Evolutionary conservation across 1,140 invertebrate genomes (phyloP), one percentile per base, ranked within the genome.

Genomic region (Ceratina japonica): DNA sequence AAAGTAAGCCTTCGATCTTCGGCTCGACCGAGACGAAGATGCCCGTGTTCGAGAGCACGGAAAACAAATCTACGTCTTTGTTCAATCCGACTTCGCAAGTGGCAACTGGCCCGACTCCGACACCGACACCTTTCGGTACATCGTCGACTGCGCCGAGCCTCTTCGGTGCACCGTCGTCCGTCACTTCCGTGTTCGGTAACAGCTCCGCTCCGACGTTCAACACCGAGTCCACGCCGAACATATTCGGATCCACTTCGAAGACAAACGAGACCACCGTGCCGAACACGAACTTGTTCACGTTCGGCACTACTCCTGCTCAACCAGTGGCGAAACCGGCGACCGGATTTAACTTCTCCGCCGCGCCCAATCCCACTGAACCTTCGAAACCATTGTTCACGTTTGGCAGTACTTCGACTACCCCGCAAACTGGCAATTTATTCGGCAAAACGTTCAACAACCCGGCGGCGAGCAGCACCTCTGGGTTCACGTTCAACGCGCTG

Each of bases 401-500:
- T 64, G 79, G 79, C 52, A 75, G 56, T 20, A 74, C 13, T 52
- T 65, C 79, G 16, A 78, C 31, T 64, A 22, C 71, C 0, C 71
- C 68, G 62, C 76, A 58, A 77, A 72, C n/a, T 20, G 18, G 12
- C 10, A 83, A 78, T 73, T 75, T 85, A 5, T 90, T 90, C 24
- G 77, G 83, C 31, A 65, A 59, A 37, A 80, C 66, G 10, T 86
- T 86, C 54, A 75, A 73, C 54, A 83, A 73, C 22, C n/a, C 87
- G 8, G n/a, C 79, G 49, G 18, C 78, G 22, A 77, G 79, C 16
- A 78, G 64, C 27, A 22, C 75, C 72, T 27, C 58, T n/a, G 75
- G 73, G 2, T 92, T 92, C 52, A 74, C 85, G 0, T 92, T 92
- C 61, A 91, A 89, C 56, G 66, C 90, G 13, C 78, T 90, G 1